These are phyloP conservation scores for Hycleus phaleratus DNA, from an alignment of 1,140 invertebrate genomes.

Conservation along the genomic window DNA sequence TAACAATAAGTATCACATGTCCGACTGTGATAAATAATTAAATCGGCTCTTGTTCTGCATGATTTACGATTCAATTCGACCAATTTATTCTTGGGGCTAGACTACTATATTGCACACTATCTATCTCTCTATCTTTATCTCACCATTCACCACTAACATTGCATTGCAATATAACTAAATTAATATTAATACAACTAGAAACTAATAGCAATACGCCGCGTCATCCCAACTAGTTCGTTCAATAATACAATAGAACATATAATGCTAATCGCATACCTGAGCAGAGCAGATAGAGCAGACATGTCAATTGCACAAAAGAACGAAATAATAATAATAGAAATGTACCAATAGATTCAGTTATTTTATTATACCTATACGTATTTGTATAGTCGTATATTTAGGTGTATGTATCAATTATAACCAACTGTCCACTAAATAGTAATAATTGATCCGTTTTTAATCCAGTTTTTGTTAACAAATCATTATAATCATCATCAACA, in stretches of 20 bases:
- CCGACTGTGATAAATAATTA: no score
- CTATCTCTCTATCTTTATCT: no score
- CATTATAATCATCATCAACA: no score
- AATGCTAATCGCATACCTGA: conserved; percentile 13
- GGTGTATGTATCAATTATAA: no score
- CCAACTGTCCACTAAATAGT: conserved; percentile 13
- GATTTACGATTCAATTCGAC: no score
- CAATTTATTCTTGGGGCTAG: no score
- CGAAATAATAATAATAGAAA: conserved; percentile 5
- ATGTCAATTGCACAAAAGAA: conserved; percentile 10
- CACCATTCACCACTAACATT: not conserved
- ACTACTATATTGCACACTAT: no score
- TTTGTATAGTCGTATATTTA: no score
- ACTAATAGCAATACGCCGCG: not conserved
- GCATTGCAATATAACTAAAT: conserved; percentile 5
- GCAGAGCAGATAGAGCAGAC: conserved; percentile 9
- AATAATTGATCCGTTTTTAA: conserved; percentile 25
- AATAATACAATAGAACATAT: conserved; percentile 1
- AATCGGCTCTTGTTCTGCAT: no score
- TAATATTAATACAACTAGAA: conserved; percentile 6
- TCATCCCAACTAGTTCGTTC: not conserved
- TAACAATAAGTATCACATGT: no score
- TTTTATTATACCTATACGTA: not conserved
- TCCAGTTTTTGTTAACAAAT: conserved; percentile 17
- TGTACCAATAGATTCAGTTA: conserved; percentile 7